A percentile compares a stretch with the other conserved stretches of the same genome.
phyloP scores from a whole-genome alignment of 2,888 invertebrate genomes.

The Parnassius smintheus region DNA sequence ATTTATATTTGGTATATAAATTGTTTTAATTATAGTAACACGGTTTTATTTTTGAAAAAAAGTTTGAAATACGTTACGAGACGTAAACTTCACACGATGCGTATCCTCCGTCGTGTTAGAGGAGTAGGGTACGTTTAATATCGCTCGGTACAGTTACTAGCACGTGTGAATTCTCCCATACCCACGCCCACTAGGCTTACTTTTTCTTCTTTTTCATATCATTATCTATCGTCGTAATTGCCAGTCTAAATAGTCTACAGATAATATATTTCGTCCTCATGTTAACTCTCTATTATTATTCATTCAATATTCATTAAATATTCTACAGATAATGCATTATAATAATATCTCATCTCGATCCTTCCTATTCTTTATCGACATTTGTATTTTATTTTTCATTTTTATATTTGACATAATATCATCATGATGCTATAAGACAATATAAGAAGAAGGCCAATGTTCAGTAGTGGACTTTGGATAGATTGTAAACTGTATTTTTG shows the following conservation, averaged over 20 bases:
- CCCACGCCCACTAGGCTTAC: constrained; percentile 63
- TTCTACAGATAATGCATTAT: no score
- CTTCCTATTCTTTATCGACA: neutral
- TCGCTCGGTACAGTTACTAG: constrained; percentile 57
- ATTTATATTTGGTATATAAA: no score
- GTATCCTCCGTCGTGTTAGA: constrained; percentile 28
- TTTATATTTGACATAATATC: no score
- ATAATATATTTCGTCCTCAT: constrained; percentile 12
- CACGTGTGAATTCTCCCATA: constrained; percentile 81
- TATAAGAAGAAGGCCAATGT: no score
- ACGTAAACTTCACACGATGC: constrained; percentile 34
- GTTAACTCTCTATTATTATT: neutral
- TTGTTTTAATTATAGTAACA: no score
- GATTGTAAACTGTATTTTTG: no score
- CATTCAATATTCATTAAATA: no score
- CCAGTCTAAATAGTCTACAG: constrained; percentile 11
- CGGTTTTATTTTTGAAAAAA: neutral
- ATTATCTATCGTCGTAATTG: constrained; percentile 26
- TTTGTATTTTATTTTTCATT: no score
- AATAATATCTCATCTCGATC: neutral
- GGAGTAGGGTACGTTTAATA: constrained; percentile 32
- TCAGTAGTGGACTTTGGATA: no score
- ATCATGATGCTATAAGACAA: no score
- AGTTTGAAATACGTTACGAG: constrained; percentile 2
- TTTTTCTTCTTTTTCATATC: constrained; percentile 59